Evolutionary conservation across 2,797 vertebrate species (phyloP).

Genomic region (Macroramphosus scolopax): DNA sequence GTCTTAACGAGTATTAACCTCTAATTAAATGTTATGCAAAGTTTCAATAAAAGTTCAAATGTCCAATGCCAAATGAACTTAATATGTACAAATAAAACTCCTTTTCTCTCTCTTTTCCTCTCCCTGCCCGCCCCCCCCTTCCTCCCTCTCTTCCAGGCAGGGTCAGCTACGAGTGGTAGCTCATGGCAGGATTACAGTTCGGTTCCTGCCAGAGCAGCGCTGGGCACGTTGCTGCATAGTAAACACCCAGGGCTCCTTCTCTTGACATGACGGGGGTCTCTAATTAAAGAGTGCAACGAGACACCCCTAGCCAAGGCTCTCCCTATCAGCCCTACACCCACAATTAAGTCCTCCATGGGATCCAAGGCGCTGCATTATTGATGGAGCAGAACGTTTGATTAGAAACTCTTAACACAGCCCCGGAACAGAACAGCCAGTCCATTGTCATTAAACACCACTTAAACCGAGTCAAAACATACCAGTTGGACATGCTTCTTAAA

Average conservation of each 20-base stretch:
- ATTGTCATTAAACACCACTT: conserved; percentile 80
- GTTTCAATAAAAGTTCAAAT: no score
- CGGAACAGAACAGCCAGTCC: conserved; percentile 71
- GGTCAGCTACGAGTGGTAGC: conserved; percentile 30
- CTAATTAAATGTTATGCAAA: no score
- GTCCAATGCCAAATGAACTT: no score
- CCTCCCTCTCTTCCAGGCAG: conserved; percentile 21
- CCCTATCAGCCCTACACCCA: conserved; percentile 72
- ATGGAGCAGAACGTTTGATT: conserved; percentile 79
- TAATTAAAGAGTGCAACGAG: conserved; percentile 77
- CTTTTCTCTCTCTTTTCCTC: no score
- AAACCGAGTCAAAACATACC: conserved; percentile 78
- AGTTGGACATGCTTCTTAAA: conserved; percentile 70
- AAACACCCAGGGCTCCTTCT: conserved; percentile 63
- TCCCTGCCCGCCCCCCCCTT: no score
- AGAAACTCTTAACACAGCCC: conserved; percentile 76
- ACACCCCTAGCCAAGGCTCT: conserved; percentile 66
- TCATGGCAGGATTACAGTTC: conserved; percentile 61
- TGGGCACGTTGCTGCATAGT: conserved; percentile 58
- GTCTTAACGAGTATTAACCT: no score
- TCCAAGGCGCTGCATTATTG: conserved; percentile 78
- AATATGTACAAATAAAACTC: no score
- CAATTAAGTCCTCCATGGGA: conserved; percentile 72
- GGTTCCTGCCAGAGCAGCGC: conserved; percentile 55
- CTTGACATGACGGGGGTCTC: conserved; percentile 62